These are phyloP conservation scores for Paradisaea rubra DNA, from an alignment of 2,113 vertebrate species.

Conservation along the genomic window DNA sequence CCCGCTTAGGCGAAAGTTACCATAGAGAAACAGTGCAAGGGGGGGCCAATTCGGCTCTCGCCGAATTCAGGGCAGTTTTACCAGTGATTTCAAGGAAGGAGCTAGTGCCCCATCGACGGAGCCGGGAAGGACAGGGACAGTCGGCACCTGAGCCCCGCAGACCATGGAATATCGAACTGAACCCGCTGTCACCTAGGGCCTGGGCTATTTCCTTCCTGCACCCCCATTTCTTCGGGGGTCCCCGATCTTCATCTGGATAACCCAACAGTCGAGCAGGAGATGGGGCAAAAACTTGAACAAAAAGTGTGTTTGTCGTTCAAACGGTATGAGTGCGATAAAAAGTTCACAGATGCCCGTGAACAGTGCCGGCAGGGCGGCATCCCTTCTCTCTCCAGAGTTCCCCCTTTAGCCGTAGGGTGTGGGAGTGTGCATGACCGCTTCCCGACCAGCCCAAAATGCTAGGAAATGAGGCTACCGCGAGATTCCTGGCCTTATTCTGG, in stretches of 20 bases:
- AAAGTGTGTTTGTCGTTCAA: neutral
- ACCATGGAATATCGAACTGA: neutral
- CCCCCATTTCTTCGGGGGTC: neutral
- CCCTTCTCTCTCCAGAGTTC: neutral
- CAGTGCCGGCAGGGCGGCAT: neutral
- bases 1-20: neutral
- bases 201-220: neutral
- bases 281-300: neutral
- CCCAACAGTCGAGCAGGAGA: neutral
- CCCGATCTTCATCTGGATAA: neutral
- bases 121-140: neutral
- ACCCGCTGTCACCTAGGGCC: neutral
- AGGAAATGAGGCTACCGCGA: neutral
- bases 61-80: neutral
- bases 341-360: neutral
- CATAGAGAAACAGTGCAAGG: fast-evolving
- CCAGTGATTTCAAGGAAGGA: neutral
- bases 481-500: neutral
- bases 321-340: neutral
- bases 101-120: neutral
- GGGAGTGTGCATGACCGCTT: neutral
- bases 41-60: fast-evolving
- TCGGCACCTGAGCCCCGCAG: neutral
- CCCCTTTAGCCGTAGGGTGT: neutral
- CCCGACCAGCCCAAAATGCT: neutral